Evolutionary conservation across 2,797 vertebrate species (phyloP).

Genomic region (Diplodus sargus): DNA sequence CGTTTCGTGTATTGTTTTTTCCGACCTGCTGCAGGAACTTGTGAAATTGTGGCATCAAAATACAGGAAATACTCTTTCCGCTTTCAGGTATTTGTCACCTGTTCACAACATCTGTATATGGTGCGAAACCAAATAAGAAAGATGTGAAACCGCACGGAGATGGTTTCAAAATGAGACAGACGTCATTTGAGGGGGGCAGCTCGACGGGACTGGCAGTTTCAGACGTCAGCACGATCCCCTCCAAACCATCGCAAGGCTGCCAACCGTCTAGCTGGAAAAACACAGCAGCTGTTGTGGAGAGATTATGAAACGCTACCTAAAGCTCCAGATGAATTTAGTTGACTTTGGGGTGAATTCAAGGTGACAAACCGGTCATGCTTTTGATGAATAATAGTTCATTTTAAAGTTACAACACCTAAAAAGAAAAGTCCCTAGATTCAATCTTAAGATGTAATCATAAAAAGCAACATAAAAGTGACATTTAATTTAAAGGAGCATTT

Average conservation of each 20-base stretch:
- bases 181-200: not conserved
- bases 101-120: not conserved
- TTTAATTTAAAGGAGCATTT: too few relatives aligned
- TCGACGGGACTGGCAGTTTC: slow-evolving; percentile 4
- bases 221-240: not conserved
- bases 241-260: not conserved
- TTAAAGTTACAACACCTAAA: not conserved
- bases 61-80: not conserved
- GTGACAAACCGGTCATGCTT: not conserved
- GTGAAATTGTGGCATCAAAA: slow-evolving; percentile 5
- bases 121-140: not conserved
- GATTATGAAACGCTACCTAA: not conserved
- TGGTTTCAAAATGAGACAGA: not conserved
- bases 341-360: not conserved
- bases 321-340: not conserved
- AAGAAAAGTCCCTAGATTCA: not conserved
- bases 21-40: slow-evolving; percentile 20
- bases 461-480: too few relatives aligned
- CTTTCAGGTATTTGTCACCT: not conserved
- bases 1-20: slow-evolving; percentile 29
- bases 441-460: too few relatives aligned
- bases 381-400: not conserved
- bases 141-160: too few relatives aligned
- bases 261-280: slow-evolving; percentile 20
- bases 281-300: not conserved